Evolutionary conservation across 2,888 invertebrate genomes (phyloP).

Genomic region (Timema cristinae): DNA sequence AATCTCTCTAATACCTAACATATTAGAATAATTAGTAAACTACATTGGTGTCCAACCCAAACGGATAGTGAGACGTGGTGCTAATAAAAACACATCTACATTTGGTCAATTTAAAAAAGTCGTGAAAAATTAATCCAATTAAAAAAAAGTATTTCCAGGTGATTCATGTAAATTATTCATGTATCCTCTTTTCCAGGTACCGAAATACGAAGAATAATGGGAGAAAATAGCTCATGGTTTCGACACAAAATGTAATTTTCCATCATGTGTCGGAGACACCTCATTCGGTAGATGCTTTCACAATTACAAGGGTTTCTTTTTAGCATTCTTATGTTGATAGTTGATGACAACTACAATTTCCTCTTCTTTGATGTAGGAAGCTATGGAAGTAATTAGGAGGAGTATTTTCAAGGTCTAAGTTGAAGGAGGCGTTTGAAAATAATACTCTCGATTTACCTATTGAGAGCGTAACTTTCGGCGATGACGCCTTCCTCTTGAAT

Average conservation of each 20-base stretch:
- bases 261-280: background rate
- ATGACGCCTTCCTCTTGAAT: background rate
- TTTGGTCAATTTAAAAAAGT: no score
- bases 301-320: background rate
- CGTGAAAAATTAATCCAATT: no score
- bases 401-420: background rate
- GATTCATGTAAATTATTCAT: no score
- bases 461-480: background rate
- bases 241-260: background rate
- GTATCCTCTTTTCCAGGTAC: background rate
- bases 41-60: no score
- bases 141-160: no score
- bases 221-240: background rate
- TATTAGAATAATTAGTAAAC: no score
- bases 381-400: background rate
- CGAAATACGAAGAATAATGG: background rate
- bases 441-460: background rate
- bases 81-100: no score
- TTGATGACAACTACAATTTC: background rate
- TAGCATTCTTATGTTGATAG: no score
- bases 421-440: background rate
- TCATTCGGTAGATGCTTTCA: background rate
- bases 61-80: no score
- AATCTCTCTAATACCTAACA: no score
- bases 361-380: background rate